Evolutionary conservation across 2,797 vertebrate species (phyloP).

Genomic region (Pampus argenteus): DNA sequence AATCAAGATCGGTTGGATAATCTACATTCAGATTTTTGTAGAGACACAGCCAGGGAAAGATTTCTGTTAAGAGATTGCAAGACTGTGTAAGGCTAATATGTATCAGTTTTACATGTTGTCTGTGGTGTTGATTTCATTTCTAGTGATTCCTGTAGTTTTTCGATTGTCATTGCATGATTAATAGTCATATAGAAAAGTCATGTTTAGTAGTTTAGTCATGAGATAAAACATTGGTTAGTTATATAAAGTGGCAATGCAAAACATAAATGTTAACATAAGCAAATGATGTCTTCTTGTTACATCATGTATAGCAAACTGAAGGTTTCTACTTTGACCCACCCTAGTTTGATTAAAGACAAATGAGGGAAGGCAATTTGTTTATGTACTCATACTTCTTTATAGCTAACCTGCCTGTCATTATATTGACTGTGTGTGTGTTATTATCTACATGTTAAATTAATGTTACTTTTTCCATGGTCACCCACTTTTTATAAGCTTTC

Average conservation of each 20-base stretch:
- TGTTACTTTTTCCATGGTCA: background rate
- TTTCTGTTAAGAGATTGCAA: conserved; percentile 16
- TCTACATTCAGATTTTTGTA: conserved; percentile 38
- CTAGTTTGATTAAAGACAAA: background rate
- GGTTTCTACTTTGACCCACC: background rate
- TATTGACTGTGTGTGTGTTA: background rate
- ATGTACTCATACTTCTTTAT: background rate
- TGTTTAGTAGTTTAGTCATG: background rate
- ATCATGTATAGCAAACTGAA: background rate
- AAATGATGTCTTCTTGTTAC: background rate
- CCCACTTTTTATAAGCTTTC: background rate
- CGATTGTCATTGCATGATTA: background rate
- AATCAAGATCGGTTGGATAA: conserved; percentile 57
- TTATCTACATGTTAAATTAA: background rate
- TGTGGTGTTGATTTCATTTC: background rate
- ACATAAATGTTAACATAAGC: background rate
- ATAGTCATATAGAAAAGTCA: background rate
- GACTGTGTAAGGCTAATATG: background rate
- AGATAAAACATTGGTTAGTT: background rate
- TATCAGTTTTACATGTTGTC: background rate
- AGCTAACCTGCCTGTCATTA: background rate
- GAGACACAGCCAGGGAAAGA: conserved; percentile 13
- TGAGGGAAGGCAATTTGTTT: background rate
- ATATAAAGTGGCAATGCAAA: conserved; percentile 8
- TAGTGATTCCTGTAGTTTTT: background rate